Evolutionary conservation across 1,140 invertebrate species (phyloP).

Genomic region (Periplaneta americana): DNA sequence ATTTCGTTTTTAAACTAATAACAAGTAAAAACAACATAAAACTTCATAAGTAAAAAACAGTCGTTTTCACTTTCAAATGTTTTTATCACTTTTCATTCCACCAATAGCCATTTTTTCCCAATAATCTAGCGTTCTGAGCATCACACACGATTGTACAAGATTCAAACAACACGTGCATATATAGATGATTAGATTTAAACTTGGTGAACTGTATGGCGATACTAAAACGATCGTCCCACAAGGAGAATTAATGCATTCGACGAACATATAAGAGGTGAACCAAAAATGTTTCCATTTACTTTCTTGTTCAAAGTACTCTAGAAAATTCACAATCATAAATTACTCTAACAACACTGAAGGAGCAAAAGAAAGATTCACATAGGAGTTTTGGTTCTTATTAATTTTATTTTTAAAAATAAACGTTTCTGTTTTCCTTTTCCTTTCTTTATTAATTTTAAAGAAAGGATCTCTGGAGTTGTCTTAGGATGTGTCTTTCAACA

Average conservation of each 20-base stretch:
- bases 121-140: neutral
- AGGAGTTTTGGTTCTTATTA: neutral
- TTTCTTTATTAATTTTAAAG: neutral
- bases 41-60: neutral
- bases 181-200: neutral
- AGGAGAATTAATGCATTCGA: neutral
- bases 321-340: neutral
- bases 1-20: neutral
- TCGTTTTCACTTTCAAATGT: neutral
- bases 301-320: neutral
- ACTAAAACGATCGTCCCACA: neutral
- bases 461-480: neutral
- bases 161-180: neutral
- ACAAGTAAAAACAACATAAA: neutral
- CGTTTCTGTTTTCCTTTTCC: neutral
- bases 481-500: neutral
- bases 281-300: neutral
- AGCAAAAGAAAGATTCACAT: neutral
- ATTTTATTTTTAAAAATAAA: neutral
- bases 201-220: neutral
- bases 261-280: neutral
- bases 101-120: neutral
- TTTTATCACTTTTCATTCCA: neutral
- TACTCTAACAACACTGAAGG: neutral
- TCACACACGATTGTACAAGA: neutral